Base-by-base conservation (phyloP, 2,113 vertebrate genomes). In the Danionella cerebrum region DNA sequence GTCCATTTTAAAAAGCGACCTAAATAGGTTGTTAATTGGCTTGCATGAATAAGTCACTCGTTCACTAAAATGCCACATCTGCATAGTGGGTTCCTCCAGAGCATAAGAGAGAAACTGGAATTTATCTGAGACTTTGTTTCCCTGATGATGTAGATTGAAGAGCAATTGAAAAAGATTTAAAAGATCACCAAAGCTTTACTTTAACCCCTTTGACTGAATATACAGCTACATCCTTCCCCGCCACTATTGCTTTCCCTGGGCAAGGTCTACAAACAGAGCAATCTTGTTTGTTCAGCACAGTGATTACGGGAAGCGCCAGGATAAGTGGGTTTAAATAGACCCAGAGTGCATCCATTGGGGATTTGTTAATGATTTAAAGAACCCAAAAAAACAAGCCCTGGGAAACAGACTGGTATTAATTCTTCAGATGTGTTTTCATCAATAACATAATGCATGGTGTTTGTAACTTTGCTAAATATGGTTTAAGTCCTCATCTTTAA, bases 241-340 rank as follows among this genome's bases (percentile, higher is more conserved):
- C 64, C 64, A 25, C 35, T 51, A 72, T 64, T 33, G 69, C 64
- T 35, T 65, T 57, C 52, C 2, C 44, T 33, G n/a, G 33, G 58
- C 75, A 68, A 67, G 39, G 54, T 19, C 38, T 3, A 16, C 62
- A 69, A 65, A 69, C 29, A 45, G 64, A 54, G 65, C 39, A 47
- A 69, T 74, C 51, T 51, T 82, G 82, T 84, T 80, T 82, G 71
- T 76, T 72, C 67, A 72, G 57, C 62, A 71, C 66, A 81, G 72
- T 77, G 78, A 83, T 85, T 82, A 81, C 57, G 65, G 70, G 79
- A 77, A 75, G 71, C 70, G 63, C 74, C 68, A 18, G 75, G 77
- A 77, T 79, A 81, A 84, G 78, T 83, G 80, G 76, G 71, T 85
- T 83, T 82, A 82, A 86, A 84, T 77, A 66, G 69, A 69, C 70